phyloP scores from a whole-genome alignment of 2,113 vertebrate genomes.

The Macquaria australasica region DNA sequence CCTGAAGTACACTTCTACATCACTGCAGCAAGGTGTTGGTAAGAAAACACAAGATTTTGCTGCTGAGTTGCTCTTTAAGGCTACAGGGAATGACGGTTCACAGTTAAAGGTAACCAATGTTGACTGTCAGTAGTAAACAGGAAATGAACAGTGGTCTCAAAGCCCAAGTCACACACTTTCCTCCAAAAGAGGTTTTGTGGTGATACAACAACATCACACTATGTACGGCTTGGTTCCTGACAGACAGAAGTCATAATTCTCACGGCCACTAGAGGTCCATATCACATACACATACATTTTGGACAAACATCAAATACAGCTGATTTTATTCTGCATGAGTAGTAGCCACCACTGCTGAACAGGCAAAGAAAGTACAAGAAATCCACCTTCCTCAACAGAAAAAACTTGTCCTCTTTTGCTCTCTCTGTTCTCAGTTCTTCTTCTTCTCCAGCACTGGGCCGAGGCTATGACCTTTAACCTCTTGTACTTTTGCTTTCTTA shows the following conservation, averaged over 20 bases:
- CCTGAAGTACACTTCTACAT: too few species aligned
- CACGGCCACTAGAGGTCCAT: background rate
- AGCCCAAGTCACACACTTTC: too few species aligned
- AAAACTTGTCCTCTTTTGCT: background rate
- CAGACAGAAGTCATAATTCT: too few species aligned
- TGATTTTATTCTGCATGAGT: background rate
- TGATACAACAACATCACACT: background rate
- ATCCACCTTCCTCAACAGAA: background rate
- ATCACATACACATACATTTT: background rate
- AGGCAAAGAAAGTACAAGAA: background rate
- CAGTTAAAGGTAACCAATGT: too few species aligned
- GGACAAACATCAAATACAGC: background rate
- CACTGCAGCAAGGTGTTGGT: too few species aligned
- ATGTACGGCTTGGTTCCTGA: background rate
- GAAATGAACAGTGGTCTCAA: background rate
- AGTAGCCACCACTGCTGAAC: background rate
- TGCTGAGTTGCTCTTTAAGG: too few species aligned
- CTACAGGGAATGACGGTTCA: too few species aligned
- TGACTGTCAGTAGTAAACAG: too few species aligned
- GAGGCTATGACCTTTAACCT: conserved; percentile 1
- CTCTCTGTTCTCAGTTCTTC: background rate
- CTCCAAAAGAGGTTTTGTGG: too few species aligned
- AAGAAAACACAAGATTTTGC: too few species aligned
- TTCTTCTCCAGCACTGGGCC: background rate
- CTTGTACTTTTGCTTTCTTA: background rate